Evolutionary conservation across 2,797 vertebrate species (phyloP).

Genomic region (Margarornis squamiger): DNA sequence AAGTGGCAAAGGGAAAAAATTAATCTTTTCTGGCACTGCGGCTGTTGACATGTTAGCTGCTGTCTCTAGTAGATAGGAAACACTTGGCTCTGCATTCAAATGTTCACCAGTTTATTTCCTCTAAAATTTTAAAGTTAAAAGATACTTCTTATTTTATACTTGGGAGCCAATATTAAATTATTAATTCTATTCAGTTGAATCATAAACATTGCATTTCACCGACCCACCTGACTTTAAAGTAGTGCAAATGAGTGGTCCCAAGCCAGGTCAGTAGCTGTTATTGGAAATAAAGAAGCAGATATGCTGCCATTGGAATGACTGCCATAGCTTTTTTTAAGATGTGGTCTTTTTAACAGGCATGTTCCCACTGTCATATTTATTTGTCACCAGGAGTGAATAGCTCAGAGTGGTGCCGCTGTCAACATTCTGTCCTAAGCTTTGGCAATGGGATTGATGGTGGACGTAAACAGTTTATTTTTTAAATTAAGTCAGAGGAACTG

Average conservation of each 20-base stretch:
- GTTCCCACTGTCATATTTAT: background rate
- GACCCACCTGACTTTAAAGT: background rate
- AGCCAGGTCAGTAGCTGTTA: background rate
- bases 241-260: background rate
- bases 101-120: background rate
- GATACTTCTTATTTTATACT: background rate
- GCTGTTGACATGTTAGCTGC: fast-evolving
- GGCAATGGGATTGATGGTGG: background rate
- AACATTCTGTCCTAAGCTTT: background rate
- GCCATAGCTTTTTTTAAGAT: background rate
- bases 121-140: background rate
- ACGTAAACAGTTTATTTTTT: background rate
- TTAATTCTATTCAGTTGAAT: background rate
- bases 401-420: background rate
- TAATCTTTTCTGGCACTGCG: fast-evolving
- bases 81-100: background rate
- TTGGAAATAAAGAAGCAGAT: background rate
- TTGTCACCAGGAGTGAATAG: background rate
- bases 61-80: background rate
- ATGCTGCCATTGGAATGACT: background rate
- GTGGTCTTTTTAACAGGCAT: background rate
- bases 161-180: background rate
- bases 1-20: background rate
- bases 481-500: background rate
- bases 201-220: background rate